Base-by-base conservation (phyloP, 1,140 invertebrate species). In the Episyrphus balteatus region DNA sequence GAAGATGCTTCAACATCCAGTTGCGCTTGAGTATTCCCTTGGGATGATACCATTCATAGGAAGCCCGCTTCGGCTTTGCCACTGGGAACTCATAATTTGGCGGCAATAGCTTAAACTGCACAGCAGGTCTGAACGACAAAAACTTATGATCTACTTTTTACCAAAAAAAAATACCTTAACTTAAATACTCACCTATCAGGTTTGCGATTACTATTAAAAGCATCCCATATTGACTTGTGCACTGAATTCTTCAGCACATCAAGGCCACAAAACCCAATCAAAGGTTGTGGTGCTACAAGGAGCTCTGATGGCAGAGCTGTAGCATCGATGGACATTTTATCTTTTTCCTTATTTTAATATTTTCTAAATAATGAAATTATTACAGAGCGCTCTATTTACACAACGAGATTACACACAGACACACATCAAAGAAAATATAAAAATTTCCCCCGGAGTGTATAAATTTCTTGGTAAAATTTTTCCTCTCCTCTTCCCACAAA, bases 1-100 rank as follows among this genome's bases (percentile, higher is more conserved):
- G 80, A 8, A 96, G 72, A 68, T 98, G 91, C 73, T 99, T 99
- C 10, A 82, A 76, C 74, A 97, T 86, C 96, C 96, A 99, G 60
- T 91, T 90, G 9, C 82, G 81, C 66, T 97, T 97, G 3, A 99
- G 72, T 51, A 98, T 92, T 26, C 95, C 95, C 73, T 94, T 95
- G 0, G 93, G 92, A 57, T 92, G 85, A 60, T 96, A 95, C 84
- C 88, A 92, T 59, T 97, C 92, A 69, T 96, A 96, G 0, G 87
- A 87, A 55, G 87, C 84, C 57, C 88, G 76, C 80, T 93, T 94
- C 18, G 86, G 82, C 70, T 95, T 96, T 9, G 88, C 80, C 38
- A 85, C 81, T 10, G 91, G 91, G 70, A 95, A 95, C 58, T 88
- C 84, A 70, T 91, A 84, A 26, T 81, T 79, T 43, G 83, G 76